Conservation (phyloP, 2,797 vertebrate genomes). For the Myiothlypis coronata region DNA sequence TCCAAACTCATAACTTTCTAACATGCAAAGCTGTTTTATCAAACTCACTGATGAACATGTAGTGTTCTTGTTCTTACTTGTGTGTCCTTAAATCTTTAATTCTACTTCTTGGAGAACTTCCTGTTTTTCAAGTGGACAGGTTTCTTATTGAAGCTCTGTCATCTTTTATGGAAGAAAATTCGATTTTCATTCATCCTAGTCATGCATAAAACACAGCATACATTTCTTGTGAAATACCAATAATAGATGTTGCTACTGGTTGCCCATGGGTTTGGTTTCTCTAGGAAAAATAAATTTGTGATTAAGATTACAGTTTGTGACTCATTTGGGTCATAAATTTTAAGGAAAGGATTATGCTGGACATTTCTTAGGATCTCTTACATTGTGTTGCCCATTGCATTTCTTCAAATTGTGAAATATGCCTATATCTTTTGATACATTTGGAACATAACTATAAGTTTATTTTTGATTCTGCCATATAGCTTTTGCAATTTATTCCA, state of each 20-base stretch:
- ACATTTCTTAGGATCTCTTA: background rate
- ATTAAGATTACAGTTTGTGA: background rate
- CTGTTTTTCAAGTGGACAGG: background rate
- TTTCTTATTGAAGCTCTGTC: background rate
- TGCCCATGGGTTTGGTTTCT: background rate
- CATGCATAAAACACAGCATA: background rate
- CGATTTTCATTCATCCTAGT: background rate
- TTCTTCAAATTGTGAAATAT: background rate
- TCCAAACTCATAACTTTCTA: background rate
- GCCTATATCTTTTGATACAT: background rate
- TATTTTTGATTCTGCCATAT: background rate
- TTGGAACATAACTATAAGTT: background rate
- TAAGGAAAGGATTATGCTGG: background rate
- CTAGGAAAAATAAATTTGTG: background rate
- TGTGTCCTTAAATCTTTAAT: background rate
- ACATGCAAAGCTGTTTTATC: background rate
- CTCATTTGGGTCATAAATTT: background rate
- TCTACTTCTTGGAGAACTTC: background rate
- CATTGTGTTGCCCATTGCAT: rapidly evolving
- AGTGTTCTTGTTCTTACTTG: background rate
- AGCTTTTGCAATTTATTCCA: background rate
- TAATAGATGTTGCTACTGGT: background rate
- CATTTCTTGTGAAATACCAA: background rate
- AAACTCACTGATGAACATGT: background rate
- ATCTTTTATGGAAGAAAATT: background rate